phyloP scores from a whole-genome alignment of 2,113 vertebrate species.

The Pteronura brasiliensis region DNA sequence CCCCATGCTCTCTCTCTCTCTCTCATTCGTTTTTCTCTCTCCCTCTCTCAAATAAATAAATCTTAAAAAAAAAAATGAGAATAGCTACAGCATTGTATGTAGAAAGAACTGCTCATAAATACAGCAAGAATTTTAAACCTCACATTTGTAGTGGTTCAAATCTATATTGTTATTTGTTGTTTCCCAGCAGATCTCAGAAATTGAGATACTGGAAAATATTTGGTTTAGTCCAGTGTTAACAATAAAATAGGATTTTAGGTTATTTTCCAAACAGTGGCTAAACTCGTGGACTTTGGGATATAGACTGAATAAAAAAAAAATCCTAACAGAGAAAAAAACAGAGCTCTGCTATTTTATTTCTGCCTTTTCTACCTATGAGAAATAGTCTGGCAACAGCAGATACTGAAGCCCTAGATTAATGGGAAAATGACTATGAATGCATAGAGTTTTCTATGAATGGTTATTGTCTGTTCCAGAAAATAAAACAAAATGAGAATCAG shows the following conservation, averaged over 20 bases:
- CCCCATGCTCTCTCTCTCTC: neutral
- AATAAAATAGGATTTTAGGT: neutral
- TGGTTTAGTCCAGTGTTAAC: neutral
- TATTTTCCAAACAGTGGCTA: neutral
- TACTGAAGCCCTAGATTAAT: neutral
- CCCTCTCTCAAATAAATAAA: neutral
- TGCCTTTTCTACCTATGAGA: neutral
- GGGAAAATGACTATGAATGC: neutral
- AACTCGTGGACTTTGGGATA: neutral
- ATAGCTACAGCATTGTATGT: neutral
- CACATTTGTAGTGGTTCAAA: neutral
- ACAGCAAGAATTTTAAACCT: neutral
- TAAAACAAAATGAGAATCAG: neutral
- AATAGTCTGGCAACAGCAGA: neutral
- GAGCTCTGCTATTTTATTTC: neutral
- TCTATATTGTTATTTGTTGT: neutral
- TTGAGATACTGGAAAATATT: neutral
- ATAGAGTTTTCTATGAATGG: neutral
- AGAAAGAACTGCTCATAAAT: neutral
- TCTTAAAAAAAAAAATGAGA: neutral
- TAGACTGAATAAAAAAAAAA: neutral
- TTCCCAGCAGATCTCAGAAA: neutral
- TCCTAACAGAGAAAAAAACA: neutral
- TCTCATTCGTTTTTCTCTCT: neutral
- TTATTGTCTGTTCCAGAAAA: neutral